phyloP scores from a whole-genome alignment of 2,888 invertebrate species.

The Parelbella ahira region DNA sequence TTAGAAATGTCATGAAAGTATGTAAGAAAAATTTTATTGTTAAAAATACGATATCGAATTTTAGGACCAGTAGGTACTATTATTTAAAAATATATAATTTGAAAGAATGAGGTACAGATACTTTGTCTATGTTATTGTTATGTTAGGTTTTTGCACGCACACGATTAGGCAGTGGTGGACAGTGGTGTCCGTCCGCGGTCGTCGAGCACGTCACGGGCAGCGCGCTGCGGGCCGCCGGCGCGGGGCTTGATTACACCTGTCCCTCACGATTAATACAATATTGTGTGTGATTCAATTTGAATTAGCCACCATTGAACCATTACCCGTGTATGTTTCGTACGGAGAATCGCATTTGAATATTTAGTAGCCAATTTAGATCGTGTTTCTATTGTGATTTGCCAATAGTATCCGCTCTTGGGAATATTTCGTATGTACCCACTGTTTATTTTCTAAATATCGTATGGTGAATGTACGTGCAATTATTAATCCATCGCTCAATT shows the following conservation, averaged over 20 bases:
- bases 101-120: no score
- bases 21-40: no score
- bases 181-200: constrained; percentile 29
- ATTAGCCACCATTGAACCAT: constrained; percentile 71
- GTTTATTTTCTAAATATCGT: constrained; percentile 20
- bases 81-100: no score
- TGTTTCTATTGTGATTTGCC: constrained; percentile 48
- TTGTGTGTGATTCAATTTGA: constrained; percentile 76
- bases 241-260: constrained; percentile 75
- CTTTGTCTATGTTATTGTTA: no score
- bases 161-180: constrained; percentile 23
- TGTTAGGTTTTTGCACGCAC: constrained; percentile 5
- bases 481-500: no score
- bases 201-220: constrained; percentile 41
- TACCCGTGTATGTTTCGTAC: constrained; percentile 63
- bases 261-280: constrained; percentile 77
- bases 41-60: no score
- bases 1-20: no score
- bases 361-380: constrained; percentile 70
- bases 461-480: no score
- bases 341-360: constrained; percentile 71
- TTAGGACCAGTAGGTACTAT: no score
- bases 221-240: constrained; percentile 44
- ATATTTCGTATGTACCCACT: constrained; percentile 26
- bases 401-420: constrained; percentile 33